Evolutionary conservation across 1,140 invertebrate genomes (phyloP).

Genomic region (Heterodera carotae): DNA sequence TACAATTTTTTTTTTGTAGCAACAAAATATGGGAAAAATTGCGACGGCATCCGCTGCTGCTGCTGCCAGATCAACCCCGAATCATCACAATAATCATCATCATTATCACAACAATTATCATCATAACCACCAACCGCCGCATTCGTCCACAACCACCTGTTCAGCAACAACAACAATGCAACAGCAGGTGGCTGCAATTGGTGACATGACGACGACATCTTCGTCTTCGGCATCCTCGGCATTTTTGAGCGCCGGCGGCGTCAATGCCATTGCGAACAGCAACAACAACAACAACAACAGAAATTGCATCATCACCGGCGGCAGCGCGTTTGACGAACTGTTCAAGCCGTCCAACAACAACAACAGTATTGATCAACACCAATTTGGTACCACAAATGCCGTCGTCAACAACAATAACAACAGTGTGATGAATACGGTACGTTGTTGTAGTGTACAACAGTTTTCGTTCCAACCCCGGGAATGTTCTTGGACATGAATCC

Average conservation of each 20-base stretch:
- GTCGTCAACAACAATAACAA: not conserved
- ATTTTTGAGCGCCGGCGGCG: not conserved
- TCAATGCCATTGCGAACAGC: not conserved
- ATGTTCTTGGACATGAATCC: no score
- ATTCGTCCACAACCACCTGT: not conserved
- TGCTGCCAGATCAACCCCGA: not conserved
- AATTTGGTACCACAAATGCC: no score
- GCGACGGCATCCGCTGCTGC: no score
- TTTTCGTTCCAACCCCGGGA: not conserved
- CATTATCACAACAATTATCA: not conserved
- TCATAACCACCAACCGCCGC: not conserved
- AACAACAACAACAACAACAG: not conserved
- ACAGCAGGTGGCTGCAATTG: no score
- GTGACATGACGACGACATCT: no score
- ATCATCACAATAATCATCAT: slow-evolving; percentile 6
- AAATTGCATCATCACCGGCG: no score
- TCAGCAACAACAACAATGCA: not conserved
- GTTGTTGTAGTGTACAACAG: not conserved
- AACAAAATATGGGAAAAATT: slow-evolving; percentile 24
- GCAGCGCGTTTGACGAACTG: not conserved
- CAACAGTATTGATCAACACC: not conserved
- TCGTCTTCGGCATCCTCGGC: not conserved
- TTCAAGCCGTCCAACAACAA: not conserved
- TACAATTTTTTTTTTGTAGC: slow-evolving; percentile 5
- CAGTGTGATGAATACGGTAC: not conserved